A percentile compares a stretch with the other conserved stretches of the same genome.
Conservation (phyloP, 2,888 invertebrate species). For the Gnatocerus cornutus region DNA sequence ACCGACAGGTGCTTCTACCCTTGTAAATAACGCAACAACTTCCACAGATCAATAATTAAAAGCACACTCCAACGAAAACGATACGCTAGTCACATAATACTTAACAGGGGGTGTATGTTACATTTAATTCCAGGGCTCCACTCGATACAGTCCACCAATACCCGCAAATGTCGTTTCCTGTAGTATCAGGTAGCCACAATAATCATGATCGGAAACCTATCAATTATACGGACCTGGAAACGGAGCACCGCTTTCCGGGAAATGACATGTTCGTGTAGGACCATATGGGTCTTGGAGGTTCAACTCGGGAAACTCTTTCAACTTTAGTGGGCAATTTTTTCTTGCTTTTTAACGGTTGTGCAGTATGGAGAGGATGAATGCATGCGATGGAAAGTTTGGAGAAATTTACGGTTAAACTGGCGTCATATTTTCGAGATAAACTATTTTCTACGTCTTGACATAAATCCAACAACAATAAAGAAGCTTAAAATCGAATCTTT, state of each 20-base stretch:
- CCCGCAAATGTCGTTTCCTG: constrained; percentile 63
- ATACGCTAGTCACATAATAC: constrained; percentile 32
- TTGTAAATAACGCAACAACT: constrained; percentile 33
- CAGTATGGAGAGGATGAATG: neutral
- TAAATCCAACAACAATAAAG: too few relatives aligned
- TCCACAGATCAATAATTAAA: constrained; percentile 39
- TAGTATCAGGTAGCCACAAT: constrained; percentile 60
- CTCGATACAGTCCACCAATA: constrained; percentile 50
- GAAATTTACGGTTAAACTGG: too few relatives aligned
- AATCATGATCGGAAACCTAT: constrained; percentile 63
- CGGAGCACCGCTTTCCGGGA: constrained; percentile 57
- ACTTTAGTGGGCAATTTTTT: neutral
- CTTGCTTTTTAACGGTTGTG: neutral
- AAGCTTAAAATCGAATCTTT: too few relatives aligned
- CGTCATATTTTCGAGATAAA: too few relatives aligned
- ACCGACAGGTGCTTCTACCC: constrained; percentile 28
- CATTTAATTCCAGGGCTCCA: constrained; percentile 40
- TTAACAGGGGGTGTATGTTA: constrained; percentile 34
- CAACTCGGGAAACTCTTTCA: neutral
- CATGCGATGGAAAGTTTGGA: neutral
- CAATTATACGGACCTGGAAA: constrained; percentile 58
- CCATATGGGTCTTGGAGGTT: constrained; percentile 47
- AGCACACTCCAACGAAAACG: constrained; percentile 36
- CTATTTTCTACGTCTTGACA: too few relatives aligned
- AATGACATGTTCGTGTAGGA: constrained; percentile 56